These are phyloP conservation scores for Gallinago solitaria DNA, from an alignment of 2,797 vertebrate genomes.

Conservation along the genomic window DNA sequence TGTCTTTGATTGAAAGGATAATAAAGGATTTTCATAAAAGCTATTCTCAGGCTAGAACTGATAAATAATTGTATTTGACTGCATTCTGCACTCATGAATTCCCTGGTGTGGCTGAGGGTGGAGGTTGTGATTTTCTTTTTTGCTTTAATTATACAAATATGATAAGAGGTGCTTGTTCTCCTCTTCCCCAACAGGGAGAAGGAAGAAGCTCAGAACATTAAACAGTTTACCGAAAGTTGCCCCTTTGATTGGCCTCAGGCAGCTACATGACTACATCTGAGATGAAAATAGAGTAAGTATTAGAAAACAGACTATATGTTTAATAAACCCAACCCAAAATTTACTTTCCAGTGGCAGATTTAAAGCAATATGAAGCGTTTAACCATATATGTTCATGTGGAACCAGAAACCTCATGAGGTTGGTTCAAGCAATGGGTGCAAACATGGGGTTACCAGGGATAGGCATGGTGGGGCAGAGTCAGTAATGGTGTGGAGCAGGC, in stretches of 20 bases:
- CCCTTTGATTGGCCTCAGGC: not conserved
- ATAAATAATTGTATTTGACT: slow-evolving; percentile 15
- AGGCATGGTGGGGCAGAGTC: not conserved
- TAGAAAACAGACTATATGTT: not conserved
- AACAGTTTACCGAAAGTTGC: not conserved
- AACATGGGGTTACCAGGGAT: not conserved
- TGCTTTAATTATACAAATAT: slow-evolving; percentile 40
- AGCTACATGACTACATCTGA: not conserved
- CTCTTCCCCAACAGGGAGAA: not conserved
- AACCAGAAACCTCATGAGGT: not conserved
- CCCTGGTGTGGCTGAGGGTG: not conserved
- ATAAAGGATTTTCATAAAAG: slow-evolving; percentile 1
- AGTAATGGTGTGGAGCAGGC: accelerated
- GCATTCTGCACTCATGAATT: not conserved
- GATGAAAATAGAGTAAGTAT: not conserved
- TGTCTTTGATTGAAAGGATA: not conserved
- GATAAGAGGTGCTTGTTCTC: not conserved
- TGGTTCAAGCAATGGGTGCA: not conserved
- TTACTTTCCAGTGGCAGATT: not conserved
- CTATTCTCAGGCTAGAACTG: not conserved
- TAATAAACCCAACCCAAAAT: not conserved
- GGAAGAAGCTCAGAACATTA: not conserved
- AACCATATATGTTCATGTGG: accelerated
- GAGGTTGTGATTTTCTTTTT: not conserved
- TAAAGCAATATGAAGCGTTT: not conserved